Base-by-base conservation (phyloP, 1,140 invertebrate genomes). In the Cydia strobilella region DNA sequence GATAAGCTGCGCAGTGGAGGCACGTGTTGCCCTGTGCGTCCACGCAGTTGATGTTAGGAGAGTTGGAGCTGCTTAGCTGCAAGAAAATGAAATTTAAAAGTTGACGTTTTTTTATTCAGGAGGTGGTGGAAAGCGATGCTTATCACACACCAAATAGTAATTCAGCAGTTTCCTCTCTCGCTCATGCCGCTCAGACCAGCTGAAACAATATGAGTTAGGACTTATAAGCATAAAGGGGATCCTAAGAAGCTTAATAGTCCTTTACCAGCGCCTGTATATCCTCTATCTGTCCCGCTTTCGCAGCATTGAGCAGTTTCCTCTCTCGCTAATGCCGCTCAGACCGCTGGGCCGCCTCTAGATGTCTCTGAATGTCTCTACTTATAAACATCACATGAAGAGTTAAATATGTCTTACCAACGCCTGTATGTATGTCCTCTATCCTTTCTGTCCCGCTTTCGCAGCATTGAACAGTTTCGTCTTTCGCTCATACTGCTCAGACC, bases 1-100 rank as follows among this genome's bases (percentile, higher is more conserved):
- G 80, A 81, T 96, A 95, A 3, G 96, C 94, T 10, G 95, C 95
- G 77, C 94, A 94, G 82, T 96, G 96, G 3, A 96, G 86, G 23
- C 95, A 94, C 6, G 95, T 95, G 88, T 96, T 96, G 4, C 96
- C 96, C 80, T 94, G 92, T 0, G 86, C 84, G 75, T 93, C 93
- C 74, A 92, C 88, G 75, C 92, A 92, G 82, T 94, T 93, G 35
- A 93, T 93, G 54, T 90, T 93, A 2, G 92, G 91, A 1, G 93
- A 86, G 63, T 88, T 89, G 2, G 91, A 80, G 54, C 82, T 78
- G 72, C 83, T 93, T 73, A 93, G 79, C 93, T 93, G 79, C 5
- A 88, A 84, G 31, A 74, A 48, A 74, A 10, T 39, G 51, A 73
- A 20, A 20, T 35, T 42, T 42, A 10, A 2, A 42, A 42, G 4